Conservation (phyloP, 2,888 invertebrate genomes). For the Crossocerus cetratus region DNA sequence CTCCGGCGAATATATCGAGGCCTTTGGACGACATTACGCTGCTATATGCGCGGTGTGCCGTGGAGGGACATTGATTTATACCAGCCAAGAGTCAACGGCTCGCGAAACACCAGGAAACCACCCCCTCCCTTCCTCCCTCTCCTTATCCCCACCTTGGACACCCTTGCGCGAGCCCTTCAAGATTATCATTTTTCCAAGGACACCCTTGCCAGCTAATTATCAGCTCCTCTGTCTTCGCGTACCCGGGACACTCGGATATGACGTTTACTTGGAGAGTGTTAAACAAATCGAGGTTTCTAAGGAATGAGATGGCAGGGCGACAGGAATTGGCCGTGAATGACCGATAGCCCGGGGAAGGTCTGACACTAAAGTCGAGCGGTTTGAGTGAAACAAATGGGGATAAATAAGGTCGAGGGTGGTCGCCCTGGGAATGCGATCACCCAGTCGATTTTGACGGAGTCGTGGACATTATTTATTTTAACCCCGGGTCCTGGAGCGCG, state of each 20-base stretch:
- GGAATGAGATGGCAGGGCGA: not conserved
- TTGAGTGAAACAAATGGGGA: conserved; percentile 11
- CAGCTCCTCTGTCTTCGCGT: no score
- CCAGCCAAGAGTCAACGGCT: conserved; percentile 51
- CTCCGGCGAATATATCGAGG: conserved; percentile 57
- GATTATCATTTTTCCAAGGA: not conserved
- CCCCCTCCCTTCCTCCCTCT: not conserved
- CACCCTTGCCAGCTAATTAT: not conserved
- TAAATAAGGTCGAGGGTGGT: conserved; percentile 8
- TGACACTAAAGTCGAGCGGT: not conserved
- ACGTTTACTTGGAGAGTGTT: no score
- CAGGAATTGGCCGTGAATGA: not conserved
- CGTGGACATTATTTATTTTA: conserved; percentile 70
- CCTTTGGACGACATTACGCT: conserved; percentile 61
- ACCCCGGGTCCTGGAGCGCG: conserved; percentile 40
- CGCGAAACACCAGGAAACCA: conserved; percentile 23
- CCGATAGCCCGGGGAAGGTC: not conserved
- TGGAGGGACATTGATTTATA: conserved; percentile 69
- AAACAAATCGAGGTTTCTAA: no score
- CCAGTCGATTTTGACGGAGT: conserved; percentile 57
- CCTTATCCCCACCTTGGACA: conserved; percentile 20
- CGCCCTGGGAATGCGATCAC: conserved; percentile 30
- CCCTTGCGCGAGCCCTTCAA: conserved; percentile 15
- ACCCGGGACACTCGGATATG: no score
- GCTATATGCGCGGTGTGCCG: conserved; percentile 60